These are phyloP conservation scores for Cyphomyrus plagiostoma DNA, from an alignment of 2,113 vertebrate genomes.

Conservation along the genomic window DNA sequence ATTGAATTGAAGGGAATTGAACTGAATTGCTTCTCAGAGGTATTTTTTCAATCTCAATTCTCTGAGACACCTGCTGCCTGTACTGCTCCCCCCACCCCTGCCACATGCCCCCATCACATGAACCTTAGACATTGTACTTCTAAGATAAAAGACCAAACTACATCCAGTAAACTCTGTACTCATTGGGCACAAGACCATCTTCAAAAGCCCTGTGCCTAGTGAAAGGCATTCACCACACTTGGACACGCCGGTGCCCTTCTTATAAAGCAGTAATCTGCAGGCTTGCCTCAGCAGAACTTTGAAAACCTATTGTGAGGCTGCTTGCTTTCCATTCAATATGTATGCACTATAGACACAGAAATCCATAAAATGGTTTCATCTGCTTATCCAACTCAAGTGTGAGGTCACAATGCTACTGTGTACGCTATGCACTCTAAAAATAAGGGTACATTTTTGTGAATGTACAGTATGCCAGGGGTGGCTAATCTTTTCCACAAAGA, in stretches of 20 bases:
- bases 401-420: background rate
- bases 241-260: background rate
- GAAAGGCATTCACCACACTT: constrained; percentile 9
- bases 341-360: background rate
- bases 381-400: constrained; percentile 4
- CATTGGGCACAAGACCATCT: background rate
- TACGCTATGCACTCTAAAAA: background rate
- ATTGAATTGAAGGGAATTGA: background rate
- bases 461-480: background rate
- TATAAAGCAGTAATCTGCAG: background rate
- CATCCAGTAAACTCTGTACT: background rate
- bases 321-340: background rate
- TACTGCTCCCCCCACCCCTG: background rate
- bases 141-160: background rate
- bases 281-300: background rate
- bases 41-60: constrained; percentile 2
- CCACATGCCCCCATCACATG: background rate
- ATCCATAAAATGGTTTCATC: background rate
- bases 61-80: background rate
- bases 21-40: constrained; percentile 5
- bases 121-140: background rate
- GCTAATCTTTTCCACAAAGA: too few species aligned
- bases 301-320: background rate
- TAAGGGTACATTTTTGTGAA: background rate
- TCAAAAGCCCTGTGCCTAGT: background rate